phyloP scores from a whole-genome alignment of 2,113 vertebrate genomes.

The Myotis lucifugus region DNA sequence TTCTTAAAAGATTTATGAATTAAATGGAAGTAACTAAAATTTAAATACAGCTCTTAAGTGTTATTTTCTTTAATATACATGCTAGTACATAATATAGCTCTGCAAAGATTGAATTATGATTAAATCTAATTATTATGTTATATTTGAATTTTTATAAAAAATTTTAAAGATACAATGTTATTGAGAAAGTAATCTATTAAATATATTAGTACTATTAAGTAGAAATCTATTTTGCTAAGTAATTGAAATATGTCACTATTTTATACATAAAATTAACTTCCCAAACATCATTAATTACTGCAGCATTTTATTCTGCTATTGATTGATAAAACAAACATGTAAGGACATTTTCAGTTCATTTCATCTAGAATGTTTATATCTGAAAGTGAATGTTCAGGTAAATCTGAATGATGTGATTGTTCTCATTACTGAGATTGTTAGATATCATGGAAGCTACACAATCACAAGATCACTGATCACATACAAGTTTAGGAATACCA shows the following conservation, averaged over 20 bases:
- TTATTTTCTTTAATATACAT: conserved; percentile 24
- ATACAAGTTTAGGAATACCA: neutral
- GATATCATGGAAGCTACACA: neutral
- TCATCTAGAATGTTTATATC: conserved; percentile 30
- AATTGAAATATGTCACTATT: neutral
- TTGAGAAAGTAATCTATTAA: conserved; percentile 15
- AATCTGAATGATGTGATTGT: neutral
- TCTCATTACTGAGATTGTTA: conserved; percentile 37
- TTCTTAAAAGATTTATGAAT: neutral
- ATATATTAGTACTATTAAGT: neutral
- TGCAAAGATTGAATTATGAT: neutral
- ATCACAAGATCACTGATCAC: conserved; percentile 28
- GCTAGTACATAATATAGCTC: neutral
- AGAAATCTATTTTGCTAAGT: conserved; percentile 1
- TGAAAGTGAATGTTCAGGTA: conserved; percentile 32
- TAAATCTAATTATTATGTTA: neutral
- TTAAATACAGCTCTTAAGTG: neutral
- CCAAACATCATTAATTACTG: neutral
- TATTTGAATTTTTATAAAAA: conserved; percentile 16
- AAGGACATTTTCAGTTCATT: neutral
- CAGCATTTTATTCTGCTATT: neutral
- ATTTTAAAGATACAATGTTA: neutral
- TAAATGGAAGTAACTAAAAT: neutral
- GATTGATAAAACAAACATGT: neutral
- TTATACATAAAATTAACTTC: conserved; percentile 37